Evolutionary conservation across 2,113 vertebrate species (phyloP).

Genomic region (Rafetus swinhoei): DNA sequence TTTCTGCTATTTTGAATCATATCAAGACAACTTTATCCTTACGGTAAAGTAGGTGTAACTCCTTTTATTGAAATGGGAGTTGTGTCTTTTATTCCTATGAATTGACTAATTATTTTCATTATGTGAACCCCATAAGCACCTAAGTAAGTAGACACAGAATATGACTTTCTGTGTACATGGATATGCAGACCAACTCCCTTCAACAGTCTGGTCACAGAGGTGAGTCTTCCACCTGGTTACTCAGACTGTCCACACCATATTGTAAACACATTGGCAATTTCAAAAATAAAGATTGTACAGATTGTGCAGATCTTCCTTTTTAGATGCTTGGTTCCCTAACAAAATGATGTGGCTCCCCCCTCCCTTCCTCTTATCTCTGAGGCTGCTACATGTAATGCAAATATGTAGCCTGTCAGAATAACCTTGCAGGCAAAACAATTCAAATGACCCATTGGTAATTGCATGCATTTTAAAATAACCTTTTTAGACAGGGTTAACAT

Average conservation of each 20-base stretch:
- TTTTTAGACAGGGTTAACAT: not conserved
- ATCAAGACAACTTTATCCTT: not conserved
- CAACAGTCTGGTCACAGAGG: not conserved
- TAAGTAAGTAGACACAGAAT: not conserved
- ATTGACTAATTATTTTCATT: not conserved
- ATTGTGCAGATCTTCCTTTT: not conserved
- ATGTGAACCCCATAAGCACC: not conserved
- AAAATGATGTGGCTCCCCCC: not conserved
- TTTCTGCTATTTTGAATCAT: not conserved
- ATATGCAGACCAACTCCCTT: not conserved
- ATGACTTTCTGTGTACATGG: not conserved
- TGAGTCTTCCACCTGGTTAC: not conserved
- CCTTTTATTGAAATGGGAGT: not conserved
- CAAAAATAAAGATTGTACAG: not conserved
- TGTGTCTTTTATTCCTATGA: not conserved
- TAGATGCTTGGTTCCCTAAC: not conserved
- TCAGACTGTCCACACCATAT: not conserved
- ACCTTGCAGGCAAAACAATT: slow-evolving; percentile 19
- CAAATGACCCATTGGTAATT: not conserved
- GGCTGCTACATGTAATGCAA: not conserved
- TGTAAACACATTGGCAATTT: not conserved
- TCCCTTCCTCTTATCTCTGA: not conserved
- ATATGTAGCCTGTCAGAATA: not conserved
- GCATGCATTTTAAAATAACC: not conserved
- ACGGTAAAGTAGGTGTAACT: not conserved